Conservation (phyloP, 2,888 invertebrate genomes). For the Eristalis tenax region DNA sequence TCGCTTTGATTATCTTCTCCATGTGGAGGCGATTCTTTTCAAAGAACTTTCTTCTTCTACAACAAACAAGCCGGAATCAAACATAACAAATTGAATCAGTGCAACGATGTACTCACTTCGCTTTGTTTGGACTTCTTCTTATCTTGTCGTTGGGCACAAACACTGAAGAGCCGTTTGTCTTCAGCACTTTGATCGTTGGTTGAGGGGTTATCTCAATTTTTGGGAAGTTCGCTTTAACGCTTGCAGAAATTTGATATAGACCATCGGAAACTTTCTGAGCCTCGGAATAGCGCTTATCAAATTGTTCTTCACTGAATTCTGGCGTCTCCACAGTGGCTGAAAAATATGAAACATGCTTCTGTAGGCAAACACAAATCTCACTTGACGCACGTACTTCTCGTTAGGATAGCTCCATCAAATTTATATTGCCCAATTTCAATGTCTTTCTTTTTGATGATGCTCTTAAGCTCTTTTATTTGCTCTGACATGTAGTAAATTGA, state of each 20-base stretch:
- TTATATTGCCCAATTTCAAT: conserved; percentile 77
- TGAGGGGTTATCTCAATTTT: not conserved
- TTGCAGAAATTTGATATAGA: conserved; percentile 60
- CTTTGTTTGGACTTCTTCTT: conserved; percentile 43
- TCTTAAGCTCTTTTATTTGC: conserved; percentile 73
- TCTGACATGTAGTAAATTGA: conserved; percentile 70
- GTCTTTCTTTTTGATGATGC: conserved; percentile 77
- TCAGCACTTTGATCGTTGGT: not conserved
- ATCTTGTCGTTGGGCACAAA: conserved; percentile 23
- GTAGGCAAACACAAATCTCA: not conserved
- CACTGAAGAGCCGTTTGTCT: not conserved
- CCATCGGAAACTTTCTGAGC: conserved; percentile 67
- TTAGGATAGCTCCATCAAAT: conserved; percentile 76
- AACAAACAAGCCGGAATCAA: not conserved
- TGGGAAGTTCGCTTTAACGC: conserved; percentile 17
- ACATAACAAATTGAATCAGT: not conserved
- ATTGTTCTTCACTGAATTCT: conserved; percentile 72
- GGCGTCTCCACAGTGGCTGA: conserved; percentile 76
- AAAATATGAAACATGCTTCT: not conserved
- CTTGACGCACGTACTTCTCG: conserved; percentile 74
- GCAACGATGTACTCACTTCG: conserved; percentile 52
- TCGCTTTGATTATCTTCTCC: conserved; percentile 71
- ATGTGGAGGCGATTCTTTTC: conserved; percentile 73
- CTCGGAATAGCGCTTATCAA: conserved; percentile 39
- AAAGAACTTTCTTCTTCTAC: conserved; percentile 76